Evolutionary conservation across 2,888 invertebrate genomes (phyloP).

Genomic region (Brenthis hecate): DNA sequence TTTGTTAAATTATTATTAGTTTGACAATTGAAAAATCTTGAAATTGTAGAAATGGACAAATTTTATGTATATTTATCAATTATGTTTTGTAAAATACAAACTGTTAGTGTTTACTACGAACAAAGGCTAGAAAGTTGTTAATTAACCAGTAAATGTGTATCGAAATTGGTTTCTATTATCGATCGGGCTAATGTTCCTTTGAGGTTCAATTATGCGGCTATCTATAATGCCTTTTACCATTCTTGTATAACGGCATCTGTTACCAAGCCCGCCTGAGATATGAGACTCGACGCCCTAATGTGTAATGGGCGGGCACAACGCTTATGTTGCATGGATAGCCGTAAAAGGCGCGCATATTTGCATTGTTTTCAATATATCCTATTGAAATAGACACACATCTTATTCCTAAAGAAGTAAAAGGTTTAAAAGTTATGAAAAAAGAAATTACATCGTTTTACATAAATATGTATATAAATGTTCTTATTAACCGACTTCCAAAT

Average conservation of each 20-base stretch:
- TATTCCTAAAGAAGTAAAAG: not conserved
- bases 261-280: constrained; percentile 33
- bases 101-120: not conserved
- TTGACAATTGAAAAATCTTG: too few species aligned
- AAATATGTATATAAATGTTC: too few species aligned
- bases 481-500: too few species aligned
- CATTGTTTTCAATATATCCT: constrained; percentile 21
- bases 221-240: constrained; percentile 36
- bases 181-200: constrained; percentile 30
- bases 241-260: constrained; percentile 40
- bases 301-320: constrained; percentile 45
- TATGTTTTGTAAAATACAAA: not conserved
- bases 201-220: constrained; percentile 34
- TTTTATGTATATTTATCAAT: too few species aligned
- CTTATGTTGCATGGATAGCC: constrained; percentile 31
- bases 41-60: too few species aligned
- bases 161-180: constrained; percentile 32
- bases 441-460: too few species aligned
- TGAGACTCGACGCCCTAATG: constrained; percentile 37
- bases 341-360: constrained; percentile 24
- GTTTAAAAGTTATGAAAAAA: too few species aligned
- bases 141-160: constrained; percentile 23
- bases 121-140: constrained; percentile 13
- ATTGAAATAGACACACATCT: constrained; percentile 5
- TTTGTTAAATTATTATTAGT: too few species aligned